Conservation (phyloP, 2,797 vertebrate genomes). For the Peromyscus aztecus region DNA sequence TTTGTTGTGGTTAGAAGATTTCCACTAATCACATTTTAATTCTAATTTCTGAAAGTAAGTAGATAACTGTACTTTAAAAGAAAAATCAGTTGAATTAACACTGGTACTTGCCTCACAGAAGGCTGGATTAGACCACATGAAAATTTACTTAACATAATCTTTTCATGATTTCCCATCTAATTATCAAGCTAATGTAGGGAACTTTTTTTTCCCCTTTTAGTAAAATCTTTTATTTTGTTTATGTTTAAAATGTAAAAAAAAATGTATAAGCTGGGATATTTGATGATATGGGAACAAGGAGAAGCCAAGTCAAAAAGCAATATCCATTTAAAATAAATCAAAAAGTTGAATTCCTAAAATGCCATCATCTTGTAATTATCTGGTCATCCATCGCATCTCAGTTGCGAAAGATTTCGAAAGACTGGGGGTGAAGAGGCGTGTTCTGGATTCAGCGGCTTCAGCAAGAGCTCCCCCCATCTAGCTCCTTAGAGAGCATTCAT, state of each 20-base stretch:
- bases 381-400: too few species aligned
- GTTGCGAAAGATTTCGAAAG: too few species aligned
- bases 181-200: slow-evolving; percentile 34
- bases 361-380: background rate
- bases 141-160: slow-evolving; percentile 65
- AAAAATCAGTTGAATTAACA: slow-evolving; percentile 57
- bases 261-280: slow-evolving; percentile 43
- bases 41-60: slow-evolving; percentile 52
- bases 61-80: slow-evolving; percentile 8
- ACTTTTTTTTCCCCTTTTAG: background rate
- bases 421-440: too few species aligned
- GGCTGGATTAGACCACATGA: slow-evolving; percentile 41
- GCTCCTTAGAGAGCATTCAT: slow-evolving; percentile 88
- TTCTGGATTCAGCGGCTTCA: background rate
- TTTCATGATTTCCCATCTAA: slow-evolving; percentile 64
- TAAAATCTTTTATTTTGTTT: slow-evolving; percentile 70
- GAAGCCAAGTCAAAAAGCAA: background rate
- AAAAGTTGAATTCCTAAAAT: background rate
- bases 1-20: slow-evolving; percentile 20
- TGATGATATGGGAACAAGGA: background rate
- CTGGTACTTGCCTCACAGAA: slow-evolving; percentile 4
- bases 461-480: background rate
- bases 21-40: slow-evolving; percentile 52
- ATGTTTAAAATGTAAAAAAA: slow-evolving; percentile 54
- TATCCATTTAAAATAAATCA: slow-evolving; percentile 23